These are phyloP conservation scores for Bombus polaris DNA, from an alignment of 1,140 invertebrate species.

Conservation along the genomic window DNA sequence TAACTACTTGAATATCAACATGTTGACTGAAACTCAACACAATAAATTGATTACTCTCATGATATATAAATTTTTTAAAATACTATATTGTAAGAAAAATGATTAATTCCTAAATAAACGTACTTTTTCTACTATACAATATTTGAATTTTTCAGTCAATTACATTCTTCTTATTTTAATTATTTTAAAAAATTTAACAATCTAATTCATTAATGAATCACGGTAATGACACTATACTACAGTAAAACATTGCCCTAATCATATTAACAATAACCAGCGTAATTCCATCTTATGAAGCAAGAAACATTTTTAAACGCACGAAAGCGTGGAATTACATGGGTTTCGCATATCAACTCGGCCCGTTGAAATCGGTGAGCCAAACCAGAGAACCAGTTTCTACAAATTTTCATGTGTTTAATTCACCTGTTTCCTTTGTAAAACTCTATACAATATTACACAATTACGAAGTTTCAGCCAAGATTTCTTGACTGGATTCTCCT, in stretches of 20 bases:
- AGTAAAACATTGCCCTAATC: background rate
- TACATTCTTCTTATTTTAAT: too few species aligned
- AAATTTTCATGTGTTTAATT: background rate
- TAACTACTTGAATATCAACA: too few species aligned
- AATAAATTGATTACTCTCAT: too few species aligned
- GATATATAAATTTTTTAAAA: too few species aligned
- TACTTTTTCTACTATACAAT: too few species aligned
- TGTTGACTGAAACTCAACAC: too few species aligned
- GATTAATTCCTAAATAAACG: too few species aligned
- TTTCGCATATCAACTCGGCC: background rate
- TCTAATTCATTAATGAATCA: too few species aligned
- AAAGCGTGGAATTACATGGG: slow-evolving; percentile 25
- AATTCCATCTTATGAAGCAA: background rate
- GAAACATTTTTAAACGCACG: background rate
- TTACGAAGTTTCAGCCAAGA: background rate
- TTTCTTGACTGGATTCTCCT: background rate
- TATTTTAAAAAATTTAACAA: too few species aligned
- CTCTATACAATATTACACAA: background rate
- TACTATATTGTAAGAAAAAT: too few species aligned
- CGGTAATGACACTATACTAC: too few species aligned
- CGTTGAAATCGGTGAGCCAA: background rate
- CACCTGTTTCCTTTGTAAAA: background rate
- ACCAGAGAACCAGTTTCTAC: background rate
- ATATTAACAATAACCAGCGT: background rate
- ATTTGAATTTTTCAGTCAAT: too few species aligned